These are phyloP conservation scores for Nebria brevicollis DNA, from an alignment of 2,888 invertebrate genomes.

Conservation along the genomic window DNA sequence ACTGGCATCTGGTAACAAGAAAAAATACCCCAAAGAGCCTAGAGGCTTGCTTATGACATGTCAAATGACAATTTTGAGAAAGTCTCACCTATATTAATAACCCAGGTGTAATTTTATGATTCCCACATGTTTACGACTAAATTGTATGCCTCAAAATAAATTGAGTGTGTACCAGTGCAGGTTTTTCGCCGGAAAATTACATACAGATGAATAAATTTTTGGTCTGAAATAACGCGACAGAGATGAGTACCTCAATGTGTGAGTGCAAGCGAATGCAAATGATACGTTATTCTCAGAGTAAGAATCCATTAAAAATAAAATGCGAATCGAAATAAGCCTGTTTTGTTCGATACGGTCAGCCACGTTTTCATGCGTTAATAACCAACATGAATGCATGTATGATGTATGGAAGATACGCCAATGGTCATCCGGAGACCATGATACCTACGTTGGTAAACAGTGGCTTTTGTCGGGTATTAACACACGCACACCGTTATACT, in stretches of 20 bases:
- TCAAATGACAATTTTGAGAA: too few relatives aligned
- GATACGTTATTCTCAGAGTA: conserved; percentile 22
- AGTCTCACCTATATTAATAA: too few relatives aligned
- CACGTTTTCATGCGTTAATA: conserved; percentile 4
- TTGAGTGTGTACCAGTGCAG: too few relatives aligned
- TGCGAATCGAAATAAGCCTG: conserved; percentile 11
- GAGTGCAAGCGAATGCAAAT: conserved; percentile 24
- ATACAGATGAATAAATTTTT: neutral
- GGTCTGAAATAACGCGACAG: neutral
- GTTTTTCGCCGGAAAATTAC: too few relatives aligned
- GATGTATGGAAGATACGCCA: neutral
- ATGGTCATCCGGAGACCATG: neutral
- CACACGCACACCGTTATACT: neutral
- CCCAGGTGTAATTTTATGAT: too few relatives aligned
- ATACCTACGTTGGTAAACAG: neutral
- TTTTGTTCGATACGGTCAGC: conserved; percentile 9
- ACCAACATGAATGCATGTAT: neutral
- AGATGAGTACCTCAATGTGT: neutral
- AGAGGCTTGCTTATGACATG: too few relatives aligned
- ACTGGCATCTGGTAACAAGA: too few relatives aligned
- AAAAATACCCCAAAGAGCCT: too few relatives aligned
- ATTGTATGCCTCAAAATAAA: too few relatives aligned
- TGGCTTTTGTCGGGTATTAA: neutral
- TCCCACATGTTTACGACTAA: too few relatives aligned
- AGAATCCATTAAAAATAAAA: conserved; percentile 31